Percentiles rank a stretch among this genome's conserved stretches.
Evolutionary conservation across 2,888 invertebrate species (phyloP).

Genomic region (Scaptomyza reducta): DNA sequence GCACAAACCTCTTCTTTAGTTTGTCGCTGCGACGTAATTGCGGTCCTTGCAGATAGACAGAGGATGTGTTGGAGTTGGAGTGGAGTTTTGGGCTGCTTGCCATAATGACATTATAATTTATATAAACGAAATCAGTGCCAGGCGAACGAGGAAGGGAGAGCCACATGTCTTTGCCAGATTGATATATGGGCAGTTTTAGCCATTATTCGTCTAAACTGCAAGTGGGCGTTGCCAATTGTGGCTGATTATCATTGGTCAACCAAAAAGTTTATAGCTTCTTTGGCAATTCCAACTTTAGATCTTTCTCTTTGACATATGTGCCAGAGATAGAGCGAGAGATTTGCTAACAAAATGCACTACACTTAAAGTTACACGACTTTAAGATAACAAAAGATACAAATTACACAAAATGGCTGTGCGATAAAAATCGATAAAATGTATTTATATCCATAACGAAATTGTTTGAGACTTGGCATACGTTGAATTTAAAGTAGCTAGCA

Average conservation of each 20-base stretch:
- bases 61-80: too few species aligned
- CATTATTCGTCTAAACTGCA: constrained; percentile 30
- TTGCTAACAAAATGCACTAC: constrained; percentile 64
- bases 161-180: constrained; percentile 57
- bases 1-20: constrained; percentile 35
- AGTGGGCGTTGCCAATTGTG: constrained; percentile 48
- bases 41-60: constrained; percentile 38
- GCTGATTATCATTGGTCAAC: constrained; percentile 60
- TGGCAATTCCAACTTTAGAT: constrained; percentile 57
- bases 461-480: constrained; percentile 56
- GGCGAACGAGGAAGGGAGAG: too few species aligned
- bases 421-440: constrained; percentile 70
- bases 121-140: constrained; percentile 80
- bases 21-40: constrained; percentile 67
- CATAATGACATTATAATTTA: constrained; percentile 83
- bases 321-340: constrained; percentile 63
- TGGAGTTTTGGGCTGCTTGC: constrained; percentile 58
- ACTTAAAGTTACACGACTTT: constrained; percentile 50
- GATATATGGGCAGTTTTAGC: constrained; percentile 70
- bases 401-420: constrained; percentile 42
- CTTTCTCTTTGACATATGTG: constrained; percentile 76
- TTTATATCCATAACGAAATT: constrained; percentile 77
- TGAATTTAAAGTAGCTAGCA: constrained; percentile 76
- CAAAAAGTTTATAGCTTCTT: constrained; percentile 62
- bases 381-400: constrained; percentile 30